These are phyloP conservation scores for Euura lappo DNA, from an alignment of 1,140 invertebrate genomes.

Conservation along the genomic window DNA sequence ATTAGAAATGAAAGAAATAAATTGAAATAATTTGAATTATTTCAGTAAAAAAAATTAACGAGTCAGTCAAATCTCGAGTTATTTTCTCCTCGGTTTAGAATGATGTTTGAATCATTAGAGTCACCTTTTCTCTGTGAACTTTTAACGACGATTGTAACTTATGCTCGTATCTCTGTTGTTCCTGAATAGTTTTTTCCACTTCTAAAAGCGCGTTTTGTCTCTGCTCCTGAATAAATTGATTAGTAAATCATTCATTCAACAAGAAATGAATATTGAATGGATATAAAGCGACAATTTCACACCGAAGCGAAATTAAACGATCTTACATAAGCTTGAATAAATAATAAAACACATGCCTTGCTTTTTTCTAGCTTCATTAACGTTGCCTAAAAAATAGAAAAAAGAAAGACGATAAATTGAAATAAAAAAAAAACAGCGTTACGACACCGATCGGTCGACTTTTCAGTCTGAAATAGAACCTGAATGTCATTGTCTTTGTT, in stretches of 20 bases:
- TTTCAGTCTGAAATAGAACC: constrained; percentile 34
- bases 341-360: constrained; percentile 66
- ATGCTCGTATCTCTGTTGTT: constrained; percentile 62
- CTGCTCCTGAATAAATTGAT: constrained; percentile 52
- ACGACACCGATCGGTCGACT: constrained; percentile 17
- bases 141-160: constrained; percentile 61
- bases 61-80: background rate
- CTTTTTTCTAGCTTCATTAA: constrained; percentile 65
- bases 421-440: constrained; percentile 21
- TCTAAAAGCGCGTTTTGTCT: constrained; percentile 61
- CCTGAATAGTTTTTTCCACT: constrained; percentile 62
- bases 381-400: constrained; percentile 62
- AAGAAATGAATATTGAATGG: constrained; percentile 6
- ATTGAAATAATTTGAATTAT: no score
- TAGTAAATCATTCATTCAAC: no score
- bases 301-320: background rate
- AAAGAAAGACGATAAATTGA: constrained; percentile 44
- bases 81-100: background rate
- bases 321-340: constrained; percentile 22
- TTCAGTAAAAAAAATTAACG: no score
- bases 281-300: constrained; percentile 8
- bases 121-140: constrained; percentile 62
- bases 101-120: constrained; percentile 6
- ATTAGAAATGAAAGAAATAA: no score
- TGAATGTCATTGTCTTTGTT: constrained; percentile 51